These are phyloP conservation scores for Actinemys pallida DNA, from an alignment of 2,113 vertebrate species.

Conservation along the genomic window DNA sequence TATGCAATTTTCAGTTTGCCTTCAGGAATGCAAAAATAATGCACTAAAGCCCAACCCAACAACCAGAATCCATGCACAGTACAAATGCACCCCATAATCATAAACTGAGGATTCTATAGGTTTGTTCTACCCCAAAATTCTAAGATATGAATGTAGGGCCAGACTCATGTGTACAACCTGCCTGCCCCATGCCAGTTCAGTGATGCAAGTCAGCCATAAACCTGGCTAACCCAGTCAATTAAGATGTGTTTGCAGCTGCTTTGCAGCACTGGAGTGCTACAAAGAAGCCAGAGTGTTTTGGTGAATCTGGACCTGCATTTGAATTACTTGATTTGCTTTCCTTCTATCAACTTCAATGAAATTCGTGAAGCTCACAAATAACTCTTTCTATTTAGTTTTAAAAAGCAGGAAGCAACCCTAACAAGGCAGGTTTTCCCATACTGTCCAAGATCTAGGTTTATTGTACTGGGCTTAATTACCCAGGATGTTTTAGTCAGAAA, in stretches of 20 bases:
- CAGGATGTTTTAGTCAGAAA: not conserved
- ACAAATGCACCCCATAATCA: not conserved
- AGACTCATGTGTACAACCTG: not conserved
- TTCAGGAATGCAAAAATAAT: not conserved
- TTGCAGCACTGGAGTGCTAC: not conserved
- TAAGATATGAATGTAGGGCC: too few relatives aligned
- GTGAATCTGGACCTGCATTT: not conserved
- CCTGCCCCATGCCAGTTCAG: not conserved
- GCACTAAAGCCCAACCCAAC: not conserved
- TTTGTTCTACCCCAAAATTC: not conserved
- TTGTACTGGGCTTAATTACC: constrained; percentile 6
- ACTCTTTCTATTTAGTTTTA: not conserved
- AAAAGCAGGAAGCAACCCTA: not conserved
- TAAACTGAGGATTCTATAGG: not conserved
- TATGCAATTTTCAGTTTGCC: not conserved
- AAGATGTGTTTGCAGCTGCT: not conserved
- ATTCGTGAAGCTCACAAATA: not conserved
- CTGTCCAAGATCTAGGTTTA: not conserved
- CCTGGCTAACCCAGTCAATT: not conserved
- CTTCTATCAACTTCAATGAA: not conserved
- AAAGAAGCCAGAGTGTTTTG: not conserved
- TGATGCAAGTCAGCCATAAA: not conserved
- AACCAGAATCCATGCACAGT: not conserved
- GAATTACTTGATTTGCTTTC: not conserved
- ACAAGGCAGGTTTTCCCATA: constrained; percentile 12